A percentile compares a stretch with the other conserved stretches of the same genome.
These are phyloP conservation scores for Ctenosaura bakeri DNA, from an alignment of 2,797 vertebrate genomes.

Conservation along the genomic window DNA sequence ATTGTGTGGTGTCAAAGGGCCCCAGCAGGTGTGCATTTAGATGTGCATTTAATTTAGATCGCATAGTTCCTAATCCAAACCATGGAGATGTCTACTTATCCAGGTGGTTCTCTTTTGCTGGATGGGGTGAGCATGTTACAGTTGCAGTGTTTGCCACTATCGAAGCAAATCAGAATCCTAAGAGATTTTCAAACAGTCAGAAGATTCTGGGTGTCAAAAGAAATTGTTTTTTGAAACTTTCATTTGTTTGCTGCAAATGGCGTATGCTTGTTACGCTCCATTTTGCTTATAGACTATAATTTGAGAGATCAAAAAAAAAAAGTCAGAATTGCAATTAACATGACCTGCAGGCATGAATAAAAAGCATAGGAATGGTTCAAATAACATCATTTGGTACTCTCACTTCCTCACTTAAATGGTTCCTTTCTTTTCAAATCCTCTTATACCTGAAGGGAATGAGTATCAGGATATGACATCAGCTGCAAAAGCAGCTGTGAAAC, in stretches of 20 bases:
- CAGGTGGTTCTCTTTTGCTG: background rate
- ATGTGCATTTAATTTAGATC: background rate
- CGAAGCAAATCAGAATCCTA: conserved; percentile 1
- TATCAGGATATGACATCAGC: conserved; percentile 54
- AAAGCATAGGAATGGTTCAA: conserved; percentile 23
- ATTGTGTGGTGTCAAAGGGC: too few relatives aligned
- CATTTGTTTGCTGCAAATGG: conserved; percentile 36
- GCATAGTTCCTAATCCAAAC: background rate
- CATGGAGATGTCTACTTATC: background rate
- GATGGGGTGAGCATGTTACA: background rate
- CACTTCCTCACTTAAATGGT: conserved; percentile 28
- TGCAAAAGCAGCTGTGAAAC: conserved; percentile 57
- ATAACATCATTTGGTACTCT: conserved; percentile 10
- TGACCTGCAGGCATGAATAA: conserved; percentile 23
- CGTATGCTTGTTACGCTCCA: background rate
- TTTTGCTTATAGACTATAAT: conserved; percentile 33
- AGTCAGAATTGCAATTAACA: conserved; percentile 35
- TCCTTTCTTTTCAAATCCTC: conserved; percentile 34
- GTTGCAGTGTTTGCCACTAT: background rate
- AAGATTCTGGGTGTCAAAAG: conserved; percentile 14
- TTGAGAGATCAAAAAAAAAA: conserved; percentile 16
- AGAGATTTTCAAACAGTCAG: background rate
- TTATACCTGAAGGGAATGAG: conserved; percentile 51
- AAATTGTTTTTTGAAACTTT: conserved; percentile 18
- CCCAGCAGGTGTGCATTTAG: background rate